These are phyloP conservation scores for Tringa solitaria DNA, from an alignment of 2,113 vertebrate species.

Conservation along the genomic window DNA sequence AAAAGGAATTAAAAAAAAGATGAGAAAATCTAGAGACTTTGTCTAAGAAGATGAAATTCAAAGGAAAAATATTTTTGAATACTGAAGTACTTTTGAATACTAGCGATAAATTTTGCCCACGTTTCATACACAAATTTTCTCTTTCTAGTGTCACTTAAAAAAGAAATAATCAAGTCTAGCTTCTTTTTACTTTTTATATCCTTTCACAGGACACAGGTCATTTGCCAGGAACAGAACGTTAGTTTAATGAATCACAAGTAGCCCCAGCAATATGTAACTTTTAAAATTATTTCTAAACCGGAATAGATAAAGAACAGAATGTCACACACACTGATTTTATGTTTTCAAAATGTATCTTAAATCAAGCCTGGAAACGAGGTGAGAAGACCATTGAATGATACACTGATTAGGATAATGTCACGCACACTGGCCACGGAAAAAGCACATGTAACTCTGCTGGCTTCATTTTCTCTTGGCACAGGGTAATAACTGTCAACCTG, in stretches of 20 bases:
- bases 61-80: background rate
- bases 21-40: background rate
- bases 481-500: slow-evolving; percentile 5
- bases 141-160: background rate
- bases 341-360: slow-evolving; percentile 29
- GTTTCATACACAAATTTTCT: background rate
- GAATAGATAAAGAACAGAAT: slow-evolving; percentile 7
- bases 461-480: slow-evolving; percentile 43
- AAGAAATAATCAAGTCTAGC: background rate
- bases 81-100: background rate
- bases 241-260: slow-evolving; percentile 8
- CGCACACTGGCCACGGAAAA: background rate
- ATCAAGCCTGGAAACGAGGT: slow-evolving; percentile 8
- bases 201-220: background rate
- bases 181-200: background rate
- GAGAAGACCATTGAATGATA: slow-evolving; percentile 9
- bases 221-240: slow-evolving; percentile 7
- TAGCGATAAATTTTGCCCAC: background rate
- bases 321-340: background rate
- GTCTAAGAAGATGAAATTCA: background rate
- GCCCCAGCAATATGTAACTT: slow-evolving; percentile 28
- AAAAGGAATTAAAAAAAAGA: background rate
- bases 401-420: slow-evolving; percentile 25
- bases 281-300: background rate
- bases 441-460: slow-evolving; percentile 22